Base-by-base conservation (phyloP, 2,888 invertebrate species). In the Margaritifera margaritifera region DNA sequence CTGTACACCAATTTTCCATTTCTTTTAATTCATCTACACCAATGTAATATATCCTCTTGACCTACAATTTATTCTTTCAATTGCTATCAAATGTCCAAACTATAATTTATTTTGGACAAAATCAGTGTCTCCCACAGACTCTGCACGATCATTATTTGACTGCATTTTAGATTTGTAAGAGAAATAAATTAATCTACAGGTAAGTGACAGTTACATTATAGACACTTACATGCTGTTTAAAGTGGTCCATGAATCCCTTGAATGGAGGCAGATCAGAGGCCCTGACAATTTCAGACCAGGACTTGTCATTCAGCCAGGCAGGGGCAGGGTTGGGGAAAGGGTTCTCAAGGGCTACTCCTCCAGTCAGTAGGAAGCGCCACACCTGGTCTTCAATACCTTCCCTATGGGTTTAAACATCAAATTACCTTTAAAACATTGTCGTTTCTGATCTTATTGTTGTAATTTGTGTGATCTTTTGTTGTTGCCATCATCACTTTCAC, bases 281-380 rank as follows among this genome's bases (percentile, higher is more conserved):
- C 75, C 94, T 91, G 19, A 94, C 95, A 69, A 96, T 92, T 90
- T 95, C 95, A 0, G 94, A 92, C 97, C 97, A 97, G 18, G 94
- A 92, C 89, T 95, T 96, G 18, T 96, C 96, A 0, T 94, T 92
- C 62, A 97, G 91, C 97, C 97, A 97, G 58, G 91, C 88, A 0
- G 94, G 91, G 57, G 94, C 94, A 0, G 97, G 96, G 92, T 97
- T 97, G 62, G 93, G 92, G 88, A 92, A 91, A 0, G 94, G 93
- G 89, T 94, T 95, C 78, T 95, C 94, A 68, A 96, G 89, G 2
- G 94, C 94, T 57, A 95, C 93, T 51, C 96, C 96, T 6, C 96
- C 97, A 4, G 96, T 96, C 82, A 97, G 90, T 71, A 97, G 92
- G 90, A 97, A 97, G 58, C 93, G 90, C 91, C 96, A 93, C 77